These are phyloP conservation scores for Ataeniobius toweri DNA, from an alignment of 2,797 vertebrate species.

Conservation along the genomic window DNA sequence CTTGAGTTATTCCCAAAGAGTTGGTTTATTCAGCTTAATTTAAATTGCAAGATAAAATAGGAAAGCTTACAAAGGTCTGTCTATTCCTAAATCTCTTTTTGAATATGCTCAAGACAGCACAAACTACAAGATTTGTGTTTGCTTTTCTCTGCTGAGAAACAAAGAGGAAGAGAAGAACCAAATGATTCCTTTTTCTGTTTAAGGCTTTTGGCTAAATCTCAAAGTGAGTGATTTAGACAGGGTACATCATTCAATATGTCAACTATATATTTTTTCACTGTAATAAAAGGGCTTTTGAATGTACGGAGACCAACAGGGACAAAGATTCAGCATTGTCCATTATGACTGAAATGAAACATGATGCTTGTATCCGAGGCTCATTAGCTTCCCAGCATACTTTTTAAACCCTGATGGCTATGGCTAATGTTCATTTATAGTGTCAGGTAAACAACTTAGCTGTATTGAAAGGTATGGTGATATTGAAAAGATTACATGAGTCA, in stretches of 20 bases:
- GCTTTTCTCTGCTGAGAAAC: neutral
- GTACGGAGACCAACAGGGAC: neutral
- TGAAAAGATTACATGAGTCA: neutral
- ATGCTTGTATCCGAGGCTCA: constrained; percentile 34
- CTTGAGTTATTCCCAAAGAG: constrained; percentile 20
- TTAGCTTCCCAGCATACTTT: constrained; percentile 14
- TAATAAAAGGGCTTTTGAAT: constrained; percentile 6
- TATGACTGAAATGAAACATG: constrained; percentile 16
- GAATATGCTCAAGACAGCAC: neutral
- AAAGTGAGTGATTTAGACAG: constrained; percentile 1
- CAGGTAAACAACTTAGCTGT: neutral
- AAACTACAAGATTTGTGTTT: constrained; percentile 9
- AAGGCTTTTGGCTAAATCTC: neutral
- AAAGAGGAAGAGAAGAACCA: neutral
- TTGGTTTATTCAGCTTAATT: constrained; percentile 30
- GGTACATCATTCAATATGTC: neutral
- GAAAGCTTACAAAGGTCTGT: constrained; percentile 23
- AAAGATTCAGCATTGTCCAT: constrained; percentile 11
- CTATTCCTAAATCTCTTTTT: constrained; percentile 31
- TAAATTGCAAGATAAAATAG: constrained; percentile 36
- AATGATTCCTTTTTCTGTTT: neutral
- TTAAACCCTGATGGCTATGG: constrained; percentile 16
- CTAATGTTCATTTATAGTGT: neutral
- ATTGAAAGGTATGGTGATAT: constrained; percentile 3
- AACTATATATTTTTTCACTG: neutral